Evolutionary conservation across 2,888 invertebrate species (phyloP), one percentile per base, ranked within the genome.

Genomic region (Ophion ellenae): DNA sequence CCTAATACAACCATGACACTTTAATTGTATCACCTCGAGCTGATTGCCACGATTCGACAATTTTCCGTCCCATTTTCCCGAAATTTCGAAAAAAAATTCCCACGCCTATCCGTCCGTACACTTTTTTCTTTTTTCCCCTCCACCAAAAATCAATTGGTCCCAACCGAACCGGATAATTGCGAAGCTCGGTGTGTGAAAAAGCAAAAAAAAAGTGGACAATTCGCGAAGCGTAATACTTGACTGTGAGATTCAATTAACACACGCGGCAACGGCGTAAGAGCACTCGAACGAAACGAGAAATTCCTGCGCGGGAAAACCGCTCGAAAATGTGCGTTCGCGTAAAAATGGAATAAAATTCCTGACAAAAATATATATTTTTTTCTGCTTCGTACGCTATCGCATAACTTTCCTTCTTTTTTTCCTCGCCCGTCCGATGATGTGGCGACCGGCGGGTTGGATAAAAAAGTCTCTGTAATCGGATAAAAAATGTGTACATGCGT

Each of bases 391-490:
- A 81, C 53, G 45, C 17, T 73, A 67, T 76, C 71, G 24, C 67
- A 7, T 57, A 53, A 36, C 63, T 70, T 75, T 40, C 53, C 67
- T 11, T 63, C 59, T 45, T 70, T 66, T 53, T 76, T 47, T n/a
- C 36, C 59, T 11, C 53, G 28, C 7, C 2, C 24, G 45, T 61
- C 40, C 20, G 81, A 86, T 86, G 80, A 86, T 81, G 83, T 74
- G 81, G 81, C 74, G 81, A 81, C 74, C 86, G 77, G 69, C 57
- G 77, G 77, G 63, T 47, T 80, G 80, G 73, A 76, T 63, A 63
- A 83, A 83, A 83, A 83, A 70, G 76, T 76, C 80, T 67, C 61
- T 63, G 67, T 81, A 75, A 81, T 81, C 75, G 74, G 75, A 81
- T 81, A 63, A 81, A 40, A 63, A 81, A 61, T 69, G 63, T 32